phyloP scores from a whole-genome alignment of 1,140 invertebrate genomes.

The Drosophila albomicans region DNA sequence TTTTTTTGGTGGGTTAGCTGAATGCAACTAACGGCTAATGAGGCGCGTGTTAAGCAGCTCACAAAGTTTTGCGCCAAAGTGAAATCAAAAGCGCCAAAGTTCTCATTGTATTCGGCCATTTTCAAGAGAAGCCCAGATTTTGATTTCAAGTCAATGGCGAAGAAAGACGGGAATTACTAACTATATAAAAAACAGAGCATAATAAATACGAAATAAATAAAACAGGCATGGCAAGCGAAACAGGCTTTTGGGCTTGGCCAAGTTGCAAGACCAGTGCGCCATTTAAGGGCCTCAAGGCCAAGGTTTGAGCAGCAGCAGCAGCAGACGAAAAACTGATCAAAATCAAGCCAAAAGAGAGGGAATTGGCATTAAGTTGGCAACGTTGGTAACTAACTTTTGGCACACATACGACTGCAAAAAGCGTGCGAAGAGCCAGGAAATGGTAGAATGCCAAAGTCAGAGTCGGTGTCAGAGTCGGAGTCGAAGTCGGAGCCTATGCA shows the following conservation, averaged over 20 bases:
- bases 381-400: constrained; percentile 42
- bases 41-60: constrained; percentile 56
- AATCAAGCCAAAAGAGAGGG: constrained; percentile 47
- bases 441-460: constrained; percentile 52
- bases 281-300: constrained; percentile 84
- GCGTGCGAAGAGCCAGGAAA: constrained; percentile 53
- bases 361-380: constrained; percentile 6
- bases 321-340: constrained; percentile 57
- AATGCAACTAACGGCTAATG: constrained; percentile 73
- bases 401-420: constrained; percentile 39
- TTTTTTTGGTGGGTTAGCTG: constrained; percentile 12
- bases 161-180: not conserved
- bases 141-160: constrained; percentile 34
- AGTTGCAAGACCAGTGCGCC: constrained; percentile 42
- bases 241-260: constrained; percentile 48
- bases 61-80: constrained; percentile 40
- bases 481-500: constrained; percentile 51
- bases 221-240: constrained; percentile 37
- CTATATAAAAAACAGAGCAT: not conserved
- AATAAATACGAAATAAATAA: constrained; percentile 23
- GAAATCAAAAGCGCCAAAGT: constrained; percentile 59
- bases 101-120: constrained; percentile 40
- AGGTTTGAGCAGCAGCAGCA: constrained; percentile 66
- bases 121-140: constrained; percentile 45
- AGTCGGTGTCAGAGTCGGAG: no score